Evolutionary conservation across 1,140 invertebrate species (phyloP).

Genomic region (Drosophila cardini): DNA sequence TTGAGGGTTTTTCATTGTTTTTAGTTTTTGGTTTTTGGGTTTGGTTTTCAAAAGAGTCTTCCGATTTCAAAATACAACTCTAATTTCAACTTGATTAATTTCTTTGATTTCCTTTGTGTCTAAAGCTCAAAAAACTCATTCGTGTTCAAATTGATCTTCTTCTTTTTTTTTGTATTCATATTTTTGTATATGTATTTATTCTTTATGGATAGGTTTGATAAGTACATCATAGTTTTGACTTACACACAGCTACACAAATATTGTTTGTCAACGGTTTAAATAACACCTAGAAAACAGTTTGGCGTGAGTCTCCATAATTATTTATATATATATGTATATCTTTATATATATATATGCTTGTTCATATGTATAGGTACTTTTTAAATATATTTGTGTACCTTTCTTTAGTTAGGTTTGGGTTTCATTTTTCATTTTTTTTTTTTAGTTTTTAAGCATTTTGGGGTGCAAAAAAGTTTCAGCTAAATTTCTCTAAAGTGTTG

Average conservation of each 20-base stretch:
- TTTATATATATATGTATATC: constrained; percentile 44
- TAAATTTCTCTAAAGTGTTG: constrained; percentile 77
- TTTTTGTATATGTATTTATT: constrained; percentile 31
- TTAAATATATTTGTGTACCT: constrained; percentile 28
- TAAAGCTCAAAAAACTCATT: constrained; percentile 61
- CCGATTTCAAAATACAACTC: constrained; percentile 68
- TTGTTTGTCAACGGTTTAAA: constrained; percentile 60
- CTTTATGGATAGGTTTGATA: constrained; percentile 43
- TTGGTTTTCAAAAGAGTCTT: constrained; percentile 61
- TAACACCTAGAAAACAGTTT: constrained; percentile 70
- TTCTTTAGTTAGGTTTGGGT: constrained; percentile 17
- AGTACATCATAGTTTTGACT: constrained; percentile 23
- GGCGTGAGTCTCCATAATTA: constrained; percentile 45
- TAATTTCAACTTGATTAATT: constrained; percentile 53
- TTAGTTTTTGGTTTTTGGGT: constrained; percentile 19
- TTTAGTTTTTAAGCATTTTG: constrained; percentile 20
- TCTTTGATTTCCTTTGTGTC: constrained; percentile 29
- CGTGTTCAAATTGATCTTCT: constrained; percentile 34
- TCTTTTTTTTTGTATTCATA: not conserved
- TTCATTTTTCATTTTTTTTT: constrained; percentile 25
- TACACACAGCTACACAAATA: constrained; percentile 71
- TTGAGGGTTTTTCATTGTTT: constrained; percentile 25
- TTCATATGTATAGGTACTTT: constrained; percentile 37
- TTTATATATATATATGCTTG: constrained; percentile 38
- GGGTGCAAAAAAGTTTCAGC: constrained; percentile 75